phyloP scores from a whole-genome alignment of 1,140 invertebrate genomes.

The Drosophila dunni region DNA sequence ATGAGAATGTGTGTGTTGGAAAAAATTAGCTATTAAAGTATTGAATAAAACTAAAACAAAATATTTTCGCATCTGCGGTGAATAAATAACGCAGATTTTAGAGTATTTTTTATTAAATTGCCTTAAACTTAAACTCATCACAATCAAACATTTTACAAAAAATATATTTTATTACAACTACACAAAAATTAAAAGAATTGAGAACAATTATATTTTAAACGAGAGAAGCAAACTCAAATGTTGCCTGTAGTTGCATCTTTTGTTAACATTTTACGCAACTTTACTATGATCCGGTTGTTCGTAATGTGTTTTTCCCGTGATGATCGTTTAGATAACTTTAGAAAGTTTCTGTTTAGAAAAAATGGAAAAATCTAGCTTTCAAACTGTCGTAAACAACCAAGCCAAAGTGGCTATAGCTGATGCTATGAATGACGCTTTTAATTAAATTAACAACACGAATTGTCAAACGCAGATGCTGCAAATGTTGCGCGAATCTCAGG shows the following conservation, averaged over 20 bases:
- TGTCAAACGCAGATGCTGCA: slow-evolving; percentile 65
- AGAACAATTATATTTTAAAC: too few species aligned
- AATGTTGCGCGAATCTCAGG: slow-evolving; percentile 47
- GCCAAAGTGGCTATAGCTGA: slow-evolving; percentile 15
- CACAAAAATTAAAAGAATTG: too few species aligned
- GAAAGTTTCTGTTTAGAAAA: background rate
- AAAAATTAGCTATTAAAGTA: too few species aligned
- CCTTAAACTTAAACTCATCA: too few species aligned
- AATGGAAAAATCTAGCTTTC: background rate
- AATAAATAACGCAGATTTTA: too few species aligned
- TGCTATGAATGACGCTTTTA: slow-evolving; percentile 54
- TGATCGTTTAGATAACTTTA: slow-evolving; percentile 24
- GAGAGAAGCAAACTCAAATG: too few species aligned
- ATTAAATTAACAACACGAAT: slow-evolving; percentile 80
- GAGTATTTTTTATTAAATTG: too few species aligned
- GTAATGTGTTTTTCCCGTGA: background rate
- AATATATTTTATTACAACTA: too few species aligned
- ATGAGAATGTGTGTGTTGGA: too few species aligned
- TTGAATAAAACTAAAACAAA: too few species aligned
- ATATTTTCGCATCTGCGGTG: too few species aligned
- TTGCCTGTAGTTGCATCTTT: background rate
- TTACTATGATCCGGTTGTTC: background rate
- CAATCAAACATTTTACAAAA: too few species aligned
- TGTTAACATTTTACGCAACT: background rate
- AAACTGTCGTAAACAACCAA: slow-evolving; percentile 4